phyloP scores from a whole-genome alignment of 2,113 vertebrate species.

The Hirundichthys speculiger region DNA sequence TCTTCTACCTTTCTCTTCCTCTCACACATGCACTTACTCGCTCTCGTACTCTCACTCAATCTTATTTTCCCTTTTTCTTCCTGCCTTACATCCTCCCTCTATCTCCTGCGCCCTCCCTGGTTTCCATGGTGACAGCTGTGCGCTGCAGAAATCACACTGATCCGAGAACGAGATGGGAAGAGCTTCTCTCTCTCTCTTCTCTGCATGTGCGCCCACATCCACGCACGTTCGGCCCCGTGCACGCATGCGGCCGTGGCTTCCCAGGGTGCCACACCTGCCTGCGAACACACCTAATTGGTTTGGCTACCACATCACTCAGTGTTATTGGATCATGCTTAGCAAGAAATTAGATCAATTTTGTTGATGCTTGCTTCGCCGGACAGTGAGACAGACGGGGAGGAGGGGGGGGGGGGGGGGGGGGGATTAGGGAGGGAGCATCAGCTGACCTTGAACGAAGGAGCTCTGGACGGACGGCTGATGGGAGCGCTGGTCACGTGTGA shows the following conservation, averaged over 20 bases:
- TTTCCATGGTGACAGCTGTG: conserved; percentile 84
- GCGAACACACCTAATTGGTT: conserved; percentile 60
- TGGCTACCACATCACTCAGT: conserved; percentile 47
- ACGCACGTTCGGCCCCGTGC: conserved; percentile 18
- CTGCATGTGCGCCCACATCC: conserved; percentile 53
- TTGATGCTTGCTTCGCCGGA: conserved; percentile 58
- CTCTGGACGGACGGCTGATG: conserved; percentile 72
- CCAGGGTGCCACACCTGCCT: conserved; percentile 23
- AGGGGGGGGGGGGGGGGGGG: conserved; percentile 17
- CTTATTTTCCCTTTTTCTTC: conserved; percentile 46
- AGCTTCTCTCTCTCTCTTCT: conserved; percentile 65
- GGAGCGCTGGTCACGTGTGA: conserved; percentile 69
- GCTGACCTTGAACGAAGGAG: conserved; percentile 81
- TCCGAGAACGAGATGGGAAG: conserved; percentile 74
- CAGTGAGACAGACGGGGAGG: conserved; percentile 1
- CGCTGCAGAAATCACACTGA: conserved; percentile 81
- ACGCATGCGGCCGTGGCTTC: conserved; percentile 35
- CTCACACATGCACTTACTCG: conserved; percentile 1
- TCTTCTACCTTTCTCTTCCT: not conserved
- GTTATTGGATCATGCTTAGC: conserved; percentile 68
- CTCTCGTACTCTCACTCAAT: conserved; percentile 48
- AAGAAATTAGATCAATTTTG: conserved; percentile 61
- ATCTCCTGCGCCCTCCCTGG: conserved; percentile 66
- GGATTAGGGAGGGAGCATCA: conserved; percentile 52
- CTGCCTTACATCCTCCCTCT: conserved; percentile 51